Evolutionary conservation across 2,888 invertebrate species (phyloP), one percentile per base, ranked within the genome.

Genomic region (Hypomecis atomaria): DNA sequence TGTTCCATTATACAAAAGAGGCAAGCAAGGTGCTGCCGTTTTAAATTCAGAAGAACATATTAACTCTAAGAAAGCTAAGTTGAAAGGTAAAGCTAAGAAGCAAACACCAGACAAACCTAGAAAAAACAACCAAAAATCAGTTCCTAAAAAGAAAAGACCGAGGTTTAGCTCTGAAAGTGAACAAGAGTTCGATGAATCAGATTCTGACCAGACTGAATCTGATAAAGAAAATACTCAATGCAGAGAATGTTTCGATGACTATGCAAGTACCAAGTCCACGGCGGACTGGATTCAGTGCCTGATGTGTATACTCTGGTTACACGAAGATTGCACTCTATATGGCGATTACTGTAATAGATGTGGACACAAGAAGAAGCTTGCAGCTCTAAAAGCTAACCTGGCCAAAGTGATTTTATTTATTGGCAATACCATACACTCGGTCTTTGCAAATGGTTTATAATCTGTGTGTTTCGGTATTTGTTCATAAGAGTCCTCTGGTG

Each of bases 261-360:
- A 58, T 61, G 55, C 8, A 40, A 59, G 33, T 8, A 71, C 67
- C 37, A 65, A 68, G 33, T 70, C 65, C 8, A 70, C 42, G 52
- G 70, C 45, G 45, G 70, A 70, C 58, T 70, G 71, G 69, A 70
- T 70, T 47, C 67, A 66, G 62, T 72, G 68, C 56, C 0, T 67
- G n/a, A 68, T 67, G 65, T 70, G 70, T 66, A 68, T 64, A 59
- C 23, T 38, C 10, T 70, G 67, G 71, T 36, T 71, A 37, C 70
- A 70, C 44, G 70, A 71, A 60, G 34, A 10, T 52, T 71, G 70
- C 60, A 70, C 71, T 33, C n/a, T 69, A 40, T 70, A 69, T 56
- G 65, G 67, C 42, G 66, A 71, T 70, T 69, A 66, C 36, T 70
- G 71, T 61, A 70, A 70, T 59, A 36, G 33, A 53, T 63, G 67